A percentile compares a stretch with the other conserved stretches of the same genome.
Evolutionary conservation across 2,797 vertebrate genomes (phyloP).

Genomic region (Anisognathus igniventris): DNA sequence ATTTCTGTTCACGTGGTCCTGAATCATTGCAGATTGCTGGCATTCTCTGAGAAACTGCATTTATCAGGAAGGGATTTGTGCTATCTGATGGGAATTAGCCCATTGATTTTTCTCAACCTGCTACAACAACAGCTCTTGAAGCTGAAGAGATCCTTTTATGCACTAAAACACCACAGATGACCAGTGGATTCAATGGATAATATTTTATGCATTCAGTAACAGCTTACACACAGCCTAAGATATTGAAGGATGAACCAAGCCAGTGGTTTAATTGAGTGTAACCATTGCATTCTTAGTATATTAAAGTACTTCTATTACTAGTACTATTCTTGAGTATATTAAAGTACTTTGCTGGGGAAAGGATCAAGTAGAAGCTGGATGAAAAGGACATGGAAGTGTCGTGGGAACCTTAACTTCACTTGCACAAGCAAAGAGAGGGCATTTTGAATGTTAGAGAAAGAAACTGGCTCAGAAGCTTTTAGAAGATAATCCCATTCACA

Average conservation of each 20-base stretch:
- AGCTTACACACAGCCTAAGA: background rate
- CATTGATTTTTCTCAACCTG: background rate
- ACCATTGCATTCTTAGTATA: background rate
- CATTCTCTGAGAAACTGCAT: background rate
- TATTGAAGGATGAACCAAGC: background rate
- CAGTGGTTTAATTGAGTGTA: background rate
- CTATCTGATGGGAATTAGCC: background rate
- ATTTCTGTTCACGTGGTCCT: background rate
- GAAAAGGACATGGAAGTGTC: background rate
- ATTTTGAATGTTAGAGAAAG: background rate
- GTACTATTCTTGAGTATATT: background rate
- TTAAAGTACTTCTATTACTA: background rate
- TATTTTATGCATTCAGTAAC: background rate
- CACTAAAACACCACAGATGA: background rate
- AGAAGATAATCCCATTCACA: background rate
- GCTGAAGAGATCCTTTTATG: background rate
- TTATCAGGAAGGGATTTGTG: slow-evolving; percentile 2
- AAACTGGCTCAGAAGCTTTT: background rate
- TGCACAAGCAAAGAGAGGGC: background rate
- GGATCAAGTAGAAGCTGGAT: background rate
- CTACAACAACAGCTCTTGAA: background rate
- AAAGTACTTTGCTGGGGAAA: background rate
- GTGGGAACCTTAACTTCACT: background rate
- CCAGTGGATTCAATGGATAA: background rate
- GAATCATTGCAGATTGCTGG: background rate